These are phyloP conservation scores for human DNA, from an alignment of 2,113 vertebrate species.

Conservation along the genomic window DNA sequence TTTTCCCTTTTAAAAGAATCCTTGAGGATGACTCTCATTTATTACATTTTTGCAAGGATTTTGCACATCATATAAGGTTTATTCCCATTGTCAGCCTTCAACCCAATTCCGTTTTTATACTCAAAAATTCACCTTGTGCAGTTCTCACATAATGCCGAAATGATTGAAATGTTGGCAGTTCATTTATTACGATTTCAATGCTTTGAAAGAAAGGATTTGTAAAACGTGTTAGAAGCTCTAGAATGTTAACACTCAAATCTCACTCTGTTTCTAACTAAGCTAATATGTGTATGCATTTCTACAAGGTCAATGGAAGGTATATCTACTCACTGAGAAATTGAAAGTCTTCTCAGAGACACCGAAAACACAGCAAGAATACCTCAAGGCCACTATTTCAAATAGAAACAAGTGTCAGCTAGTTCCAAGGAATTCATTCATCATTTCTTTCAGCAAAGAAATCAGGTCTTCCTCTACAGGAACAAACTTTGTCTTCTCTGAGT, in stretches of 20 bases:
- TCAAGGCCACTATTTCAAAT: not conserved
- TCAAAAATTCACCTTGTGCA: conserved; percentile 37
- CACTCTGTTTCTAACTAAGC: not conserved
- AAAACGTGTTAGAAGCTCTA: conserved; percentile 14
- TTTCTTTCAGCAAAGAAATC: not conserved
- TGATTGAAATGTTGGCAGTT: conserved; percentile 62
- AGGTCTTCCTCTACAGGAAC: not conserved
- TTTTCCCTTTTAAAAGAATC: not conserved
- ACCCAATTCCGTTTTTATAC: conserved; percentile 8
- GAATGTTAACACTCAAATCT: conserved; percentile 9
- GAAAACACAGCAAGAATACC: not conserved
- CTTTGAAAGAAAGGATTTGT: conserved; percentile 41
- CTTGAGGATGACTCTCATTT: not conserved
- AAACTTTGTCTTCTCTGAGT: not conserved
- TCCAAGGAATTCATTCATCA: not conserved
- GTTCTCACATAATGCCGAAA: not conserved
- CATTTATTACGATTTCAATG: conserved; percentile 60
- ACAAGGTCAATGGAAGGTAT: not conserved
- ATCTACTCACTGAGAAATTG: not conserved
- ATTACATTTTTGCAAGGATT: conserved; percentile 11
- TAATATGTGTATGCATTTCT: not conserved
- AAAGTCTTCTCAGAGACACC: not conserved
- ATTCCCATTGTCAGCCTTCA: not conserved
- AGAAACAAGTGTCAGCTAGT: not conserved
- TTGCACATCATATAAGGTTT: not conserved